Conservation (phyloP, 1,140 invertebrate species). For the Aricia agestis region DNA sequence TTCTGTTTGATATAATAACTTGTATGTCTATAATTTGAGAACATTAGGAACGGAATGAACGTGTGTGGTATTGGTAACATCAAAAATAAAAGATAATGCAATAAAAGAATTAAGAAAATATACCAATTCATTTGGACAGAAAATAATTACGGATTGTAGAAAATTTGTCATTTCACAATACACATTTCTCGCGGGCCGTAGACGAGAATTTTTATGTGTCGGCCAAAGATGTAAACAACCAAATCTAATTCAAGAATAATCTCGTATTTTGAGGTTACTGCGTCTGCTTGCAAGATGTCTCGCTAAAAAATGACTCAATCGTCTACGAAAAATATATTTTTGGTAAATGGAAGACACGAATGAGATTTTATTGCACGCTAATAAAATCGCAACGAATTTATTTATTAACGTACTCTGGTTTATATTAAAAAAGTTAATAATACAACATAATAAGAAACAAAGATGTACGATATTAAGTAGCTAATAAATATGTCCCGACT, state of each 20-base stretch:
- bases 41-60: too few relatives aligned
- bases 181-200: conserved; percentile 56
- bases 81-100: too few relatives aligned
- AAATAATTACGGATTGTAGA: neutral
- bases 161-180: conserved; percentile 21
- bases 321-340: conserved; percentile 41
- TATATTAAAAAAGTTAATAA: neutral
- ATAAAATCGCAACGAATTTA: neutral
- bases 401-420: neutral
- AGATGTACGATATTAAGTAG: too few relatives aligned
- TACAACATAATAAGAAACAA: neutral
- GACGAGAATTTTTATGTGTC: conserved; percentile 62
- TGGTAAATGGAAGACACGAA: conserved; percentile 29
- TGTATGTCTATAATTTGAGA: too few relatives aligned
- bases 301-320: conserved; percentile 58
- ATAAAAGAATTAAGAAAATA: neutral
- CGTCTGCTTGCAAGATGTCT: conserved; percentile 56
- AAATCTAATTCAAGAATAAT: conserved; percentile 70
- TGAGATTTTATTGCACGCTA: conserved; percentile 5
- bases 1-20: too few relatives aligned
- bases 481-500: too few relatives aligned
- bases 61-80: too few relatives aligned
- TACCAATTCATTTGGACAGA: neutral
- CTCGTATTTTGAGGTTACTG: conserved; percentile 55
- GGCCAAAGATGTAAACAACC: conserved; percentile 70